Percentiles rank a stretch among this genome's conserved stretches.
Evolutionary conservation across 2,113 vertebrate genomes (phyloP).

Genomic region (Pleuronectes platessa): DNA sequence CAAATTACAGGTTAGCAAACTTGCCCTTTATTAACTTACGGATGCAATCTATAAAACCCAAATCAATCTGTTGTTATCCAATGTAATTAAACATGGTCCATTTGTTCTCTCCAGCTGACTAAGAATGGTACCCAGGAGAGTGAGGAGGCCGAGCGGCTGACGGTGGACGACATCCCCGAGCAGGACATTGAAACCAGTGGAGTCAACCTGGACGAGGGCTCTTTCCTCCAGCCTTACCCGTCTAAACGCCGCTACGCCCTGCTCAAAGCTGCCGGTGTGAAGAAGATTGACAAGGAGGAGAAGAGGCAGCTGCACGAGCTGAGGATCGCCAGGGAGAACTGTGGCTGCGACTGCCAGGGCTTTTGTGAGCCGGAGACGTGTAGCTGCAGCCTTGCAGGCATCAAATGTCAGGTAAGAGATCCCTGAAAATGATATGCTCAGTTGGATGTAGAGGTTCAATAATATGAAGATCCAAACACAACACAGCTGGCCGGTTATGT

Average conservation of each 20-base stretch:
- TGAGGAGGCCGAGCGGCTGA: constrained; percentile 88
- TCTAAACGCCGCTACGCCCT: constrained; percentile 88
- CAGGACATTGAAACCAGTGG: constrained; percentile 85
- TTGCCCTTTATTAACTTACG: neutral
- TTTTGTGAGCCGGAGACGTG: constrained; percentile 96
- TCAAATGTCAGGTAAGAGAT: constrained; percentile 93
- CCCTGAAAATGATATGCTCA: neutral
- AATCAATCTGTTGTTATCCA: neutral
- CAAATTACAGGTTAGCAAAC: constrained; percentile 84
- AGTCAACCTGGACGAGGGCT: constrained; percentile 85
- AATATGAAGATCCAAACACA: neutral
- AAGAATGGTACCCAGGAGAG: constrained; percentile 87
- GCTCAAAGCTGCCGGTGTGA: constrained; percentile 90
- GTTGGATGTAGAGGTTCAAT: neutral
- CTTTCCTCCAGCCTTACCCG: constrained; percentile 90
- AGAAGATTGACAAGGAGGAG: constrained; percentile 95
- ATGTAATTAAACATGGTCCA: neutral
- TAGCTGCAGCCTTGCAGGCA: constrained; percentile 93
- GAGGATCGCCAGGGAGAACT: constrained; percentile 92
- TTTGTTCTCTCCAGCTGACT: constrained; percentile 82
- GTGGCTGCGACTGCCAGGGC: constrained; percentile 91
- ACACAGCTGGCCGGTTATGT: neutral
- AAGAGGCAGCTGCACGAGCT: constrained; percentile 92
- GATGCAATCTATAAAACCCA: neutral
- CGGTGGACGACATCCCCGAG: constrained; percentile 89